Evolutionary conservation across 2,888 invertebrate genomes (phyloP).

Genomic region (Herminia tarsipennalis): DNA sequence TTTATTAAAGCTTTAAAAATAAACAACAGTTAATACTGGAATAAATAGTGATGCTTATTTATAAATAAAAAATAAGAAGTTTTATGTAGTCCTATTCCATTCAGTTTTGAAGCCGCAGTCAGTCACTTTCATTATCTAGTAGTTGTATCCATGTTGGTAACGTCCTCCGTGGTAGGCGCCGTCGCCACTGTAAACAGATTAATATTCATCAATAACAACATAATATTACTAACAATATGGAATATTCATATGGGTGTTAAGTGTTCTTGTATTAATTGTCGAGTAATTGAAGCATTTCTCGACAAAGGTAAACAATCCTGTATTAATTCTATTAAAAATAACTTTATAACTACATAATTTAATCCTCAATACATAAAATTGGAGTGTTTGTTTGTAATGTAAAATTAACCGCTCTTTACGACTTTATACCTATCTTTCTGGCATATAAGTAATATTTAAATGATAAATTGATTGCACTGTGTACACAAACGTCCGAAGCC

Average conservation of each 20-base stretch:
- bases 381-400: too few relatives aligned
- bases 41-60: slow-evolving; percentile 45
- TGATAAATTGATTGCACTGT: neutral
- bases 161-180: slow-evolving; percentile 57
- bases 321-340: too few relatives aligned
- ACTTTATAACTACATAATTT: too few relatives aligned
- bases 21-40: slow-evolving; percentile 42
- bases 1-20: slow-evolving; percentile 50
- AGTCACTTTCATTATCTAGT: slow-evolving; percentile 32
- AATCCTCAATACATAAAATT: too few relatives aligned
- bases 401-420: too few relatives aligned
- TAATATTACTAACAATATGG: too few relatives aligned
- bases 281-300: too few relatives aligned
- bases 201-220: neutral
- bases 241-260: too few relatives aligned
- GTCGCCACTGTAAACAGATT: slow-evolving; percentile 52
- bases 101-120: slow-evolving; percentile 18
- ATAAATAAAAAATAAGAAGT: slow-evolving; percentile 11
- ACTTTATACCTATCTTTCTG: too few relatives aligned
- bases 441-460: too few relatives aligned
- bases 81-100: slow-evolving; percentile 8
- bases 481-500: neutral
- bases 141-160: slow-evolving; percentile 58
- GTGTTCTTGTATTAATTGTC: too few relatives aligned
- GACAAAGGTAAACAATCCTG: too few relatives aligned